Evolutionary conservation across 2,888 invertebrate species (phyloP).

Genomic region (Eulithis testata): DNA sequence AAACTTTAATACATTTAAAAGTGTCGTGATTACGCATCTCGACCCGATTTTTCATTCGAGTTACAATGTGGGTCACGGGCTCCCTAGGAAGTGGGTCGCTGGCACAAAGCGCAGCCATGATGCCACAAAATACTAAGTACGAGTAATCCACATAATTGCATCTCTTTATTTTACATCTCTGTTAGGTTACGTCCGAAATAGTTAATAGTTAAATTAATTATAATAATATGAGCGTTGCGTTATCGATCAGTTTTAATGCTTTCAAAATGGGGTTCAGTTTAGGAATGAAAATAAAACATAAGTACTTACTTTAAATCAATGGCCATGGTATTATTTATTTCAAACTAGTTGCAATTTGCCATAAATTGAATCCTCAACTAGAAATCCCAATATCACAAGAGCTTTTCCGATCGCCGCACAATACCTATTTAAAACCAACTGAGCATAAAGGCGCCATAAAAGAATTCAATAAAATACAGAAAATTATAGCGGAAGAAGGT

Average conservation of each 20-base stretch:
- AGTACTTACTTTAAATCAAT: neutral
- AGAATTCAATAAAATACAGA: conserved; percentile 50
- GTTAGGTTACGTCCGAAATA: no score
- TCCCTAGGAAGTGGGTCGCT: conserved; percentile 52
- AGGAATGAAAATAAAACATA: neutral
- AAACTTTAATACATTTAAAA: conserved; percentile 40
- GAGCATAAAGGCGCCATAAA: conserved; percentile 47
- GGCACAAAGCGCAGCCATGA: conserved; percentile 40
- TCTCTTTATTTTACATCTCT: no score
- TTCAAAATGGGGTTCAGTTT: no score
- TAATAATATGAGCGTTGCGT: no score
- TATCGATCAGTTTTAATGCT: no score
- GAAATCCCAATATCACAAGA: conserved; percentile 30
- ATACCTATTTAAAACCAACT: conserved; percentile 51
- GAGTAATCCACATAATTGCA: conserved; percentile 6
- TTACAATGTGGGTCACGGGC: conserved; percentile 64
- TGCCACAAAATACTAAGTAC: conserved; percentile 31
- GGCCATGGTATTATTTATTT: neutral
- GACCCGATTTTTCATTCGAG: conserved; percentile 57
- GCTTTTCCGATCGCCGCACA: conserved; percentile 41
- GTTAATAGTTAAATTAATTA: no score
- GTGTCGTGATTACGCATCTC: conserved; percentile 46
- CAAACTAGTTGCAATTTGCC: conserved; percentile 10
- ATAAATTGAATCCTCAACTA: conserved; percentile 13
- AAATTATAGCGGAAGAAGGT: conserved; percentile 48